Base-by-base conservation (phyloP, 1,140 invertebrate genomes). In the Rhagoletis pomonella region DNA sequence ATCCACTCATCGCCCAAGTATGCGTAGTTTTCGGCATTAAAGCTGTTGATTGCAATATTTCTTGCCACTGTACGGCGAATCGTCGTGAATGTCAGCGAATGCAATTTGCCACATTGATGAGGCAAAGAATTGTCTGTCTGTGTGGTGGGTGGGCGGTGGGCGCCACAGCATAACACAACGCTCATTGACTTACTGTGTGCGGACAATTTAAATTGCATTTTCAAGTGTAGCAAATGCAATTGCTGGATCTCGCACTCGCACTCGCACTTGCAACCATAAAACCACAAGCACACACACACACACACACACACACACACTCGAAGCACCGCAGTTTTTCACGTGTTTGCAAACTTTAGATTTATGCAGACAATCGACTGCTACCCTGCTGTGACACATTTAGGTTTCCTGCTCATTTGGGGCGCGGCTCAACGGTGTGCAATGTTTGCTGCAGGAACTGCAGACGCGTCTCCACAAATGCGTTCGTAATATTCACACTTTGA, bases 171-270 rank as follows among this genome's bases (percentile, higher is more conserved):
- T 44, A 44, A 77, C 47, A 39, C 12, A 14, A 17, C 47, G 17
- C 73, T 50, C 73, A 58, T 81, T 81, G 44, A 81, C 73, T 81
- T 81, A 55, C 73, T 65, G 39, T 29, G 73, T 81, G 69, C 17
- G 73, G 73, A 81, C 73, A 81, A 55, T 81, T 81, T 81, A 81
- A 81, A 81, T 81, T 81, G 73, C 47, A 81, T 81, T 81, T 81
- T 55, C 14, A 81, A 81, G 73, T 81, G 17, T 9, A 29, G 73
- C 47, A 81, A 81, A 81, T 81, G 42, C 47, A 47, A 55, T 81
- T 81, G 73, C 73, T 44, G 29, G 29, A 29, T 29, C 29, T 50
- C 44, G 6, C 17, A 81, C 73, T 81, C 73, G 44, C n/a, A 4
- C 29, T 29, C 0, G 29, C 29, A 1, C 29, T 29, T 10, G 17